Conservation (phyloP, 2,113 vertebrate genomes). For the Onychorhynchus coronatus region DNA sequence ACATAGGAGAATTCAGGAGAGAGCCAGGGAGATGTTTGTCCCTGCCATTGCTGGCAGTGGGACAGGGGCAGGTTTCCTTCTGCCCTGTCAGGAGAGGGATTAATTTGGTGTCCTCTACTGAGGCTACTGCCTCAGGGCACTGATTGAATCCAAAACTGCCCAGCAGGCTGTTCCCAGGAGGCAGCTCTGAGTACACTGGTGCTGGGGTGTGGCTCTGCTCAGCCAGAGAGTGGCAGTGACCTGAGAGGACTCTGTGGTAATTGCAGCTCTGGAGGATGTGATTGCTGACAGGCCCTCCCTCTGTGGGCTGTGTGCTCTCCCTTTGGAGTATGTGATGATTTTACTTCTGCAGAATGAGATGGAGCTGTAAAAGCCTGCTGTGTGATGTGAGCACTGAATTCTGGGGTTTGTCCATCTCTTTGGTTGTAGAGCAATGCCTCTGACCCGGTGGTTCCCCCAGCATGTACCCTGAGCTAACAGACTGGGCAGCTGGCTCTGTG, state of each 20-base stretch:
- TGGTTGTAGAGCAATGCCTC: neutral
- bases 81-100: neutral
- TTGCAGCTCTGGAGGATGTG: neutral
- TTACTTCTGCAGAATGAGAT: neutral
- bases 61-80: neutral
- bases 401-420: neutral
- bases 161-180: neutral
- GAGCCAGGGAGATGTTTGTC: neutral
- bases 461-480: neutral
- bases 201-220: neutral
- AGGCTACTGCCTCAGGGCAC: neutral
- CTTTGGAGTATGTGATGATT: neutral
- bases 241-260: neutral
- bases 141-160: neutral
- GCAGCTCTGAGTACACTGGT: neutral
- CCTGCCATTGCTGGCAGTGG: neutral
- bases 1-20: neutral
- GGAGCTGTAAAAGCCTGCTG: neutral
- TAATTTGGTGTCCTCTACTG: neutral
- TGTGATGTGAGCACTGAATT: neutral
- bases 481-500: neutral
- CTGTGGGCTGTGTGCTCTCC: neutral
- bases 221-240: neutral
- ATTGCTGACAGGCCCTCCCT: neutral
- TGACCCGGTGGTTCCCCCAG: neutral